These are phyloP conservation scores for Drosophila antonietae DNA, from an alignment of 2,888 invertebrate genomes.

Conservation along the genomic window DNA sequence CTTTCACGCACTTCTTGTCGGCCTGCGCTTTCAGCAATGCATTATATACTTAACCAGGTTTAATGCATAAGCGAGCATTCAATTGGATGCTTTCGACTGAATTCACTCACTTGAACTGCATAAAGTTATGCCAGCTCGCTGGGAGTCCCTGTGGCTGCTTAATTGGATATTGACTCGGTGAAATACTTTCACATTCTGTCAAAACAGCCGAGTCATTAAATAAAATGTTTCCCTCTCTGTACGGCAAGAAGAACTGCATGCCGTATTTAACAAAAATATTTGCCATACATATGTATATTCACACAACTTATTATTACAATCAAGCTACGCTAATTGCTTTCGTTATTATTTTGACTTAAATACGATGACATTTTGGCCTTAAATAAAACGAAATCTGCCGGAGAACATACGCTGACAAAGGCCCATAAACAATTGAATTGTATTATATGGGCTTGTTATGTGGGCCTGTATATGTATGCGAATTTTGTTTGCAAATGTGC, in stretches of 20 bases:
- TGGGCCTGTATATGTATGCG: constrained; percentile 2
- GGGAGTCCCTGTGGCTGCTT: constrained; percentile 9
- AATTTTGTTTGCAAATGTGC: constrained; percentile 24
- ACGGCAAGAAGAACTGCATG: constrained; percentile 1
- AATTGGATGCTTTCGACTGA: constrained; percentile 5
- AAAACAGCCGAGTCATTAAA: constrained; percentile 15
- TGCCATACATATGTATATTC: constrained; percentile 47
- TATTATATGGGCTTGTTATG: constrained; percentile 23
- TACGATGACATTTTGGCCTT: constrained; percentile 62
- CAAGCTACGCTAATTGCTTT: constrained; percentile 41
- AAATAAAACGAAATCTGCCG: constrained; percentile 49
- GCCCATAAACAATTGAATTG: constrained; percentile 52
- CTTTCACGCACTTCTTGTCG: neutral
- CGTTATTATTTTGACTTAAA: constrained; percentile 52
- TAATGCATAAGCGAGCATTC: constrained; percentile 24
- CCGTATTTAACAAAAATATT: constrained; percentile 29
- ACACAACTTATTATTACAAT: constrained; percentile 44
- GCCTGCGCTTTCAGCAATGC: neutral
- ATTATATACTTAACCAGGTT: constrained; percentile 19
- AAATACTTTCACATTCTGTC: constrained; percentile 19
- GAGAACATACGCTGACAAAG: constrained; percentile 48
- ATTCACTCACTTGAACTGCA: constrained; percentile 16
- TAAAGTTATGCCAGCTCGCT: constrained; percentile 13
- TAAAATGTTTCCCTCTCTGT: constrained; percentile 13
- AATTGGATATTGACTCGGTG: constrained; percentile 12